Base-by-base conservation (phyloP, 2,888 invertebrate species). In the Andricus quercusramuli region DNA sequence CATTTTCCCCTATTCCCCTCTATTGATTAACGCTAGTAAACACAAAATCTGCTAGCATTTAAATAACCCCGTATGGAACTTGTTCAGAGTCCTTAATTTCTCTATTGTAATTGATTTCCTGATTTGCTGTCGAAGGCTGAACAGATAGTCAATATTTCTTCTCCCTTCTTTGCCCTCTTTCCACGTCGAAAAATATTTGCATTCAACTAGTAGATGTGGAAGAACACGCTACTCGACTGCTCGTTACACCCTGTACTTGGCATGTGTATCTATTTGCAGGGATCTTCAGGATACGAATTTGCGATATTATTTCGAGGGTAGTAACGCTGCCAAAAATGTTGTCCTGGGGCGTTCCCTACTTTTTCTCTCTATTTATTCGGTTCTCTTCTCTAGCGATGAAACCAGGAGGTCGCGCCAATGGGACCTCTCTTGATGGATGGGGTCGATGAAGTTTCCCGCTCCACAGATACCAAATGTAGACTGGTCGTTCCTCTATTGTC, bases 141-240 rank as follows among this genome's bases (percentile, higher is more conserved):
- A 20, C 4, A 44, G n/a, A 56, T 32, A 29, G 74, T n/a, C 56
- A 74, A 74, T 29, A 74, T 56, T 56, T 74, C 29, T 51, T 22
- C 20, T 20, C 15, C 51, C 15, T 67, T 56, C 64, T 80, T 62
- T 81, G 59, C 56, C 15, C 78, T 80, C 82, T 37, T 82, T 80
- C 79, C 81, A 78, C 77, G 29, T 83, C 65, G 83, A 88, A 90
- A 90, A 90, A 88, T 89, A 89, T 90, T 90, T 90, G 87, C 89
- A 87, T 89, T 87, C 87, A 86, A 84, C 88, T 86, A 87, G 89
- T 86, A 87, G 85, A 85, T 51, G 56, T 56, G 74, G 56, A 37
- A 44, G 74, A 80, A 76, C 82, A 77, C 4, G 79, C 80, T 78
- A 84, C 82, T 83, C 84, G 83, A 83, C 83, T 83, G 62, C 82